These are phyloP conservation scores for Hydra vulgaris DNA, from an alignment of 30 jellyfish, hydroid and myxozoan genomes.

Conservation along the genomic window DNA sequence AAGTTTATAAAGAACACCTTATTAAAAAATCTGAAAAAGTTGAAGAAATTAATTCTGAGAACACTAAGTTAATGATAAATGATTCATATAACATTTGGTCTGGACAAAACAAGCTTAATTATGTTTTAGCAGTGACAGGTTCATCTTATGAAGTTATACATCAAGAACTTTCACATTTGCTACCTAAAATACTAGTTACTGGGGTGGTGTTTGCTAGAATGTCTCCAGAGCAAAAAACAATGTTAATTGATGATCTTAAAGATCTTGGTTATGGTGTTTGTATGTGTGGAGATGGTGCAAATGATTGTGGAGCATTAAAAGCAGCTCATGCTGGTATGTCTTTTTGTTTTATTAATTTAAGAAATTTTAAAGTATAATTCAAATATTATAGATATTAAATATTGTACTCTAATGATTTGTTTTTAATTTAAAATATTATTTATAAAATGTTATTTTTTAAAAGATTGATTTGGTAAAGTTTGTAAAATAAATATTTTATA, in stretches of 20 bases:
- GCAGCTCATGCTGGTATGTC: constrained; percentile 45
- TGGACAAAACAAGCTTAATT: not conserved
- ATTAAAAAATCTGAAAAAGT: not conserved
- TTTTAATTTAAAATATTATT: no score
- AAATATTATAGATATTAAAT: no score
- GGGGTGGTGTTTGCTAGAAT: constrained; percentile 39
- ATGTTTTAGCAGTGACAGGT: constrained; percentile 22
- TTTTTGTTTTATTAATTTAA: not conserved
- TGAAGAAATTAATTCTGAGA: not conserved
- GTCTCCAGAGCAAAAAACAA: constrained; percentile 48
- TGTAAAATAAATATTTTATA: not conserved
- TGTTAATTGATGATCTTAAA: constrained; percentile 35
- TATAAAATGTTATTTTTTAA: no score
- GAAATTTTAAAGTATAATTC: not conserved
- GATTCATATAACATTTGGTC: not conserved
- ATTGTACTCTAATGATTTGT: no score
- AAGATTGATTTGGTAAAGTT: no score
- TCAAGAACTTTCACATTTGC: not conserved
- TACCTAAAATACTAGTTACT: constrained; percentile 4
- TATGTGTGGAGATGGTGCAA: constrained; percentile 74
- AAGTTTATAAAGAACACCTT: not conserved
- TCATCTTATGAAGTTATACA: constrained; percentile 3
- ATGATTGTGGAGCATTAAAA: constrained; percentile 58
- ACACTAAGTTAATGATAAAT: not conserved
- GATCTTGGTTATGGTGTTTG: constrained; percentile 42